phyloP scores from a whole-genome alignment of 2,797 vertebrate species.

The Anolis apletophallus region DNA sequence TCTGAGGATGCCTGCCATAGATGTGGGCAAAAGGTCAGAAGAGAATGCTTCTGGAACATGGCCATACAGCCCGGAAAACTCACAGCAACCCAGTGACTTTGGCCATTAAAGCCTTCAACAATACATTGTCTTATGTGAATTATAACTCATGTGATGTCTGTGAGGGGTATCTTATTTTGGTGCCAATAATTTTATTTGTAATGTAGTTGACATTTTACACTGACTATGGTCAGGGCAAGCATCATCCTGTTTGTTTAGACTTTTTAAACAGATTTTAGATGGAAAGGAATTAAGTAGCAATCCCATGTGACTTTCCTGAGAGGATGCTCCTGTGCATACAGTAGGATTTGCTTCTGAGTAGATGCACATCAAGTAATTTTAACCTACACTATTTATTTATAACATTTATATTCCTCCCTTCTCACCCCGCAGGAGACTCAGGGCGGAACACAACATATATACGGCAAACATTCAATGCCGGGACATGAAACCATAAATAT shows the following conservation, averaged over 20 bases:
- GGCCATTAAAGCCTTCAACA: no score
- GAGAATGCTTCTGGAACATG: no score
- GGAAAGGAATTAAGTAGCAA: not conserved
- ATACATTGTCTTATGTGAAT: not conserved
- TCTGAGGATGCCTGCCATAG: no score
- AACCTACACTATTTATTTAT: not conserved
- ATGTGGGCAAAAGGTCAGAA: no score
- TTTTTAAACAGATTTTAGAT: not conserved
- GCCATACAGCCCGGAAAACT: no score
- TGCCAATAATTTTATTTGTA: not conserved
- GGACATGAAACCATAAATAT: no score
- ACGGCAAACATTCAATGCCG: no score
- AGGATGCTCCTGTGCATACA: not conserved
- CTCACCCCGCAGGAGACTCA: no score
- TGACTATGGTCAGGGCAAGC: not conserved
- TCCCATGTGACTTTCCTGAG: not conserved
- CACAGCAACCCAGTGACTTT: no score
- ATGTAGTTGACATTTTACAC: not conserved
- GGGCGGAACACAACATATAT: no score
- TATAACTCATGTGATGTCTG: not conserved
- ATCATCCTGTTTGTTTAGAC: not conserved
- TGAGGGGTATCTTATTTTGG: not conserved
- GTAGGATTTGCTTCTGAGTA: not conserved
- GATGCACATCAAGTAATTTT: not conserved
- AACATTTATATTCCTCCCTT: no score